Evolutionary conservation across 2,888 invertebrate species (phyloP).

Genomic region (Tetropium fuscum): DNA sequence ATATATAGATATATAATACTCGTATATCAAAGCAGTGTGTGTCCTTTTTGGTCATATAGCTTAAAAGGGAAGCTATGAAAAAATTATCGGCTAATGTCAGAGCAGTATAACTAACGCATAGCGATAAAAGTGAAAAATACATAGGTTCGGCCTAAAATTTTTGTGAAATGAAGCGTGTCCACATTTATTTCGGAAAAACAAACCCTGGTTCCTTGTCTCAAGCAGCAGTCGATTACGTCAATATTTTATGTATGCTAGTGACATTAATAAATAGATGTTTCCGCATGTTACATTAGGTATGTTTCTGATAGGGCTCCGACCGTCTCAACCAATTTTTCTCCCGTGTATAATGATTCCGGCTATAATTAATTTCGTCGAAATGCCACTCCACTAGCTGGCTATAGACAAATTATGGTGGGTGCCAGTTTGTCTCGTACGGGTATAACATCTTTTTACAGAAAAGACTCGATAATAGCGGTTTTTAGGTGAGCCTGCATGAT

Average conservation of each 20-base stretch:
- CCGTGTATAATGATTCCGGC: slow-evolving; percentile 23
- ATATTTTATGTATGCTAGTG: slow-evolving; percentile 44
- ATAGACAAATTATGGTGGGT: slow-evolving; percentile 30
- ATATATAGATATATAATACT: too few relatives aligned
- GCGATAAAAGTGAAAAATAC: too few relatives aligned
- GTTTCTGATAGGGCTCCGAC: slow-evolving; percentile 48
- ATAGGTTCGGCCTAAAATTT: too few relatives aligned
- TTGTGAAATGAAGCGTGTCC: slow-evolving; percentile 13
- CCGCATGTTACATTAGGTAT: slow-evolving; percentile 45
- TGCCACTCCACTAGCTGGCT: slow-evolving; percentile 33
- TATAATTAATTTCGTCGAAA: slow-evolving; percentile 42
- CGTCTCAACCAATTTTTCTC: slow-evolving; percentile 46
- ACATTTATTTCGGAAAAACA: slow-evolving; percentile 14
- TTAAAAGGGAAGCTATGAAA: too few relatives aligned
- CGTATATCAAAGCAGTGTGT: too few relatives aligned
- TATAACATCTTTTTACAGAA: slow-evolving; percentile 24
- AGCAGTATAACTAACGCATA: too few relatives aligned
- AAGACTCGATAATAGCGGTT: slow-evolving; percentile 14
- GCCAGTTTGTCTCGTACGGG: slow-evolving; percentile 19
- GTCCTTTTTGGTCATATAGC: too few relatives aligned
- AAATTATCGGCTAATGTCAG: too few relatives aligned
- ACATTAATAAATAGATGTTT: slow-evolving; percentile 49
- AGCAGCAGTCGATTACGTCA: slow-evolving; percentile 38
- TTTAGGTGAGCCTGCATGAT: slow-evolving; percentile 13
- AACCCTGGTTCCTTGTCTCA: slow-evolving; percentile 32